phyloP scores from a whole-genome alignment of 2,113 vertebrate genomes.

The Strix aluco region DNA sequence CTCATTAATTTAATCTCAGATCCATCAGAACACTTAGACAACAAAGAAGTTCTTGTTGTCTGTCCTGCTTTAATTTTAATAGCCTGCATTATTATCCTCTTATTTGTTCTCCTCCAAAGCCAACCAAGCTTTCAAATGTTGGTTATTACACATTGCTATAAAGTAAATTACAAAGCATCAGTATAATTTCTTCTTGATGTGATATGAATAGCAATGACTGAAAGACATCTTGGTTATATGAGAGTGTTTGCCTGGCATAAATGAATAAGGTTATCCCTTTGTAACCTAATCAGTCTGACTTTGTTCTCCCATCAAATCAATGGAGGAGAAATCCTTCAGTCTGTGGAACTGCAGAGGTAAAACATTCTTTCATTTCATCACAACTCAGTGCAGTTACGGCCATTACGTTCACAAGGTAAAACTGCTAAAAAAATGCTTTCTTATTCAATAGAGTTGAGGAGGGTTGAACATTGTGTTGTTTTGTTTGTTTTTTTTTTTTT shows the following conservation, averaged over 20 bases:
- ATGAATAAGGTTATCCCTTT: background rate
- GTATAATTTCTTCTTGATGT: background rate
- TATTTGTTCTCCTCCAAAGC: background rate
- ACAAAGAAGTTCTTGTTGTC: background rate
- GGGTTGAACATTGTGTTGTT: fast-evolving
- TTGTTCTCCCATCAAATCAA: background rate
- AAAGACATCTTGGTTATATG: background rate
- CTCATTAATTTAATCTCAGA: background rate
- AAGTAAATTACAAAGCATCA: background rate
- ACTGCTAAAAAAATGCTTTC: background rate
- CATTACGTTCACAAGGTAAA: background rate
- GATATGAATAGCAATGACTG: background rate
- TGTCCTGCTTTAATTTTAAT: background rate
- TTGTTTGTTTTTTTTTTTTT: background rate
- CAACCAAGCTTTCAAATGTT: background rate
- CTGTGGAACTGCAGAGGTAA: background rate
- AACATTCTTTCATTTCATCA: background rate
- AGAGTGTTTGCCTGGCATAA: background rate
- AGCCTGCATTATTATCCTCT: background rate
- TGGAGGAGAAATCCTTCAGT: background rate
- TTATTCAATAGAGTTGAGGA: background rate
- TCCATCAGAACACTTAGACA: background rate
- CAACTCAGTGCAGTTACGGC: background rate
- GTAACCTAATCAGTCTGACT: background rate
- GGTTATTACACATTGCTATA: background rate